Base-by-base conservation (phyloP, 2,888 invertebrate genomes). In the Aromia moschata region DNA sequence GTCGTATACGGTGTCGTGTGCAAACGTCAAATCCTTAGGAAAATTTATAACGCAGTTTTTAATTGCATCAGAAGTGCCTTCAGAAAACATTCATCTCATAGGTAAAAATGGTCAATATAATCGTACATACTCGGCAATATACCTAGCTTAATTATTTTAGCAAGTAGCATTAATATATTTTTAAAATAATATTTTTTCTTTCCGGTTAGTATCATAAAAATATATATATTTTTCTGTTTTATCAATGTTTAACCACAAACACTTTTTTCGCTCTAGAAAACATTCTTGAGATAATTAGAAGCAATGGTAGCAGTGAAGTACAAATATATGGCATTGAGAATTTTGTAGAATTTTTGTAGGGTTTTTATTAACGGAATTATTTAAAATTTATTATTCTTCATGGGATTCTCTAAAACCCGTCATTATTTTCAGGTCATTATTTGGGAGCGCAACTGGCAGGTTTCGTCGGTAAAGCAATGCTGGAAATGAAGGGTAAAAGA, bases 121-220 rank as follows among this genome's bases (percentile, higher is more conserved):
- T 67, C 14, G 56, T 83, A 83, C 66, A 73, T 83, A 53, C 76
- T 83, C 58, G 83, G 82, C 51, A 79, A 81, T 65, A 78, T 79
- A 15, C 16, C 25, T 25, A 25, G n/a, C 25, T 25, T 4, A 4
- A 25, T 25, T 25, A 5, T 25, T 25, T 5, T 25, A 25, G 25
- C 9, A 25, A 25, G 9, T 25, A 25, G 9, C 4, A 5, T 25
- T 25, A 25, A 25, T 4, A 25, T 25, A 5, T 25, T 25, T 25
- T 25, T 25, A 25, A n/a, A n/a, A n/a, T n/a, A n/a, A n/a, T n/a
- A n/a, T n/a, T n/a, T n/a, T n/a, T n/a, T n/a, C n/a, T n/a, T n/a
- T n/a, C n/a, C n/a, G n/a, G n/a, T n/a, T n/a, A n/a, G n/a, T n/a
- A n/a, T n/a, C n/a, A n/a, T n/a, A n/a, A n/a, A n/a, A n/a, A n/a